Base-by-base conservation (phyloP, 23 tunicate species). In the Trididemnum clinides region DNA sequence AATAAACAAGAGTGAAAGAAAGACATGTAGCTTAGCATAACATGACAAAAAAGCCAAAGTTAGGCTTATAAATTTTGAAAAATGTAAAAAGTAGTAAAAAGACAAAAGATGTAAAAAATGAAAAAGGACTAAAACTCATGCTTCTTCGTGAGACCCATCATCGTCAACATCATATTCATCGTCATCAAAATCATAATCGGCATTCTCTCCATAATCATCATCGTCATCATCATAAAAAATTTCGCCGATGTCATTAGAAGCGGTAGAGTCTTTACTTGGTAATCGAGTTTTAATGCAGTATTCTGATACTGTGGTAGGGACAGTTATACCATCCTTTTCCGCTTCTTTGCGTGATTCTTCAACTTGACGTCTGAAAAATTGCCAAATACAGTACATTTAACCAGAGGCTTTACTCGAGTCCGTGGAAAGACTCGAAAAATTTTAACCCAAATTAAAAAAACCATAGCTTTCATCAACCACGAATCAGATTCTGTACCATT, bases 331-430 rank as follows among this genome's bases (percentile, higher is more conserved):
- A 29, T 95, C 99, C 36, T 78, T 87, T 30, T 90, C 95, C 1
- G 99, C 99, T 51, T 95, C 99, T 83, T 95, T 90, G 58, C 81
- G 64, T 28, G 99, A 86, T 19, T 95, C 95, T 38, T 65, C 79
- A n/a, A 95, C 99, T 90, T 95, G 99, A 33, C 84, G 79, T 28
- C 98, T 93, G 66, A 20, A 38, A 69, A 30, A 28, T 7, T 44
- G n/a, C n/a, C n/a, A n/a, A n/a, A n/a, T n/a, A n/a, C n/a, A n/a
- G n/a, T n/a, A n/a, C n/a, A n/a, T n/a, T n/a, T n/a, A n/a, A n/a
- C n/a, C n/a, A n/a, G n/a, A n/a, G n/a, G n/a, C n/a, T n/a, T n/a
- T n/a, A n/a, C n/a, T n/a, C n/a, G n/a, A n/a, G n/a, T n/a, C n/a
- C n/a, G n/a, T n/a, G n/a, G n/a, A n/a, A n/a, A n/a, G n/a, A n/a